These are phyloP conservation scores for Emydoidea blandingii DNA, from an alignment of 2,797 vertebrate genomes.

Conservation along the genomic window DNA sequence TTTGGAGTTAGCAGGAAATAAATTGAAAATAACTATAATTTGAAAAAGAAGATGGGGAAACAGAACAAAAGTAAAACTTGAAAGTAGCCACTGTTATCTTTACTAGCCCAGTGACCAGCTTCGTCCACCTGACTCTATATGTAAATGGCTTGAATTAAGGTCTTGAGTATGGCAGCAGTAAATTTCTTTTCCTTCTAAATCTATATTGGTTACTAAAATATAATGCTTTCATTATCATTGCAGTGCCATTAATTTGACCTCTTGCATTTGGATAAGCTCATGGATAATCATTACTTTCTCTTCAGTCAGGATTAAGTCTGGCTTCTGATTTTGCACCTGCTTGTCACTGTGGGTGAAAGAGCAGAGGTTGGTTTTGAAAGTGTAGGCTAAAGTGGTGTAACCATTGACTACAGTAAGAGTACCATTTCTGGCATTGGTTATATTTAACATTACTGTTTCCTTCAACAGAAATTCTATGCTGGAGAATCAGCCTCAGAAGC, in stretches of 20 bases:
- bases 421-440: neutral
- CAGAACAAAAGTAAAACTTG: neutral
- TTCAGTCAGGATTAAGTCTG: neutral
- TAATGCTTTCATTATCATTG: neutral
- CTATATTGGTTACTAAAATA: neutral
- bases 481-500: conserved; percentile 87
- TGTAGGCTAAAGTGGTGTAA: neutral
- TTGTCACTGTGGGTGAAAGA: neutral
- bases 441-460: neutral
- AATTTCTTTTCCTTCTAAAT: neutral
- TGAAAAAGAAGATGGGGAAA: neutral
- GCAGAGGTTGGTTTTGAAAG: neutral
- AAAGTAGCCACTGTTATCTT: neutral
- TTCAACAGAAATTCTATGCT: conserved; percentile 82
- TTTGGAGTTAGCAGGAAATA: neutral
- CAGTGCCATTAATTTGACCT: neutral
- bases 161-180: neutral
- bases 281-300: neutral
- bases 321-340: neutral
- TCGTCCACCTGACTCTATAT: neutral
- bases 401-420: neutral
- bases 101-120: neutral
- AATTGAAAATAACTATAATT: neutral
- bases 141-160: neutral
- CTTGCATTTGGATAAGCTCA: neutral